A percentile compares a stretch with the other conserved stretches of the same genome.
phyloP scores from a whole-genome alignment of 2,797 vertebrate genomes.

The Rhabdophis nuchalis region DNA sequence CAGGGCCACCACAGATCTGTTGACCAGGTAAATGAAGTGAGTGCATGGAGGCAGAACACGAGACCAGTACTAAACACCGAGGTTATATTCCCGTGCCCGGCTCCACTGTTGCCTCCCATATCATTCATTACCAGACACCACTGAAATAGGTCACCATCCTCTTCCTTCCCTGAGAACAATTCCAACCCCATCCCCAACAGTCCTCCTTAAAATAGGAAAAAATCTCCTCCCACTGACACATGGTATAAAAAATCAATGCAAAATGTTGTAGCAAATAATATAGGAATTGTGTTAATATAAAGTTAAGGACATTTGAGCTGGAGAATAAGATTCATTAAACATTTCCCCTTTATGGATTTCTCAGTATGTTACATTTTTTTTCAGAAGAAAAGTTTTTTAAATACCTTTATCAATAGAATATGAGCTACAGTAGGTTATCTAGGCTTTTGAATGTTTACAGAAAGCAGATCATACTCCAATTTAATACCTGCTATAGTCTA shows the following conservation, averaged over 20 bases:
- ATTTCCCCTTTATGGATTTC: background rate
- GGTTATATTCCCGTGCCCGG: too few species aligned
- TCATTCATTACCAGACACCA: too few species aligned
- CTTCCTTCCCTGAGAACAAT: too few species aligned
- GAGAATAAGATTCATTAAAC: background rate
- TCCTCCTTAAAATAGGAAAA: too few species aligned
- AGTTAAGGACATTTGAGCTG: slow-evolving; percentile 9
- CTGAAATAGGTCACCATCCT: too few species aligned
- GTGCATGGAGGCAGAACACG: too few species aligned
- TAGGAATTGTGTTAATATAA: background rate
- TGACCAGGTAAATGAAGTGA: too few species aligned
- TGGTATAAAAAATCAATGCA: background rate
- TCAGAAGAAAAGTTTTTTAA: slow-evolving; percentile 15
- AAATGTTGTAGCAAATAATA: background rate
- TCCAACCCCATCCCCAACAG: too few species aligned
- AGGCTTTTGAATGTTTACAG: slow-evolving; percentile 34
- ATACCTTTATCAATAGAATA: slow-evolving; percentile 18
- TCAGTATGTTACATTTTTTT: slow-evolving; percentile 1
- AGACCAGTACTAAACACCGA: too few species aligned
- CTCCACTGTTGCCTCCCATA: too few species aligned
- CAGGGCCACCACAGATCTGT: too few species aligned
- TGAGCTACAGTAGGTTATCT: slow-evolving; percentile 24
- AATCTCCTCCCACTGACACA: too few species aligned
- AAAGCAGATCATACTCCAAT: slow-evolving; percentile 26
- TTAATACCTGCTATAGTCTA: slow-evolving; percentile 17